Evolutionary conservation across 2,113 vertebrate genomes (phyloP), one percentile per base, ranked within the genome.

Genomic region (Holacanthus passer): DNA sequence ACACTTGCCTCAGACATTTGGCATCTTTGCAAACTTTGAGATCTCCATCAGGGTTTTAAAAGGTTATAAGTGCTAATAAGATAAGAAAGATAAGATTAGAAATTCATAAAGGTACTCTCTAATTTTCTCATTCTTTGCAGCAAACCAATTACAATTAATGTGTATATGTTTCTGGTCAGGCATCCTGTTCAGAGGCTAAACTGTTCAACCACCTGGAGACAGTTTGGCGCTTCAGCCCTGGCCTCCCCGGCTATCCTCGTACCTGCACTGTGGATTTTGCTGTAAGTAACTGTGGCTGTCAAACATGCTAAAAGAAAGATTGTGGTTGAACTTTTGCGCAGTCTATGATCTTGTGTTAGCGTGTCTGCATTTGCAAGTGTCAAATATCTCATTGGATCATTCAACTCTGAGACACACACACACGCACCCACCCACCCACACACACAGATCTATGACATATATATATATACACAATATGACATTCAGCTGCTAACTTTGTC

Each of bases 171-270:
- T 1, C 27, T 63, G 63, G 29, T 2, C 86, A 99, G 98, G 98
- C 98, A 1, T 96, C 97, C 20, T 98, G 97, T 89, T 98, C 98
- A 1, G 97, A 99, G 0, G 98, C 97, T 17, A 98, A 91, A 77
- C 95, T 99, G 48, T 99, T 99, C 90, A 98, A 97, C 91, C 97
- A 99, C 90, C 83, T 99, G 92, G 98, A 99, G 93, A 99, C 96
- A 0, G 91, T 96, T 56, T 99, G 98, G 98, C 97, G 97, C 56
- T 99, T 99, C 91, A 97, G 98, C 78, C 98, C 97, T 0, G 98
- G 98, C 22, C 95, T 99, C 85, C 97, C 97, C 24, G 97, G 97
- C 20, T 98, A 99, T 85, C 97, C 98, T 45, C 96, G 97, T 24
- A 99, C 97, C 2, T 98, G 97, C 78, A 99, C 97, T 2, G 90